Conservation (phyloP, 2,797 vertebrate species). For the Trachurus trachurus region DNA sequence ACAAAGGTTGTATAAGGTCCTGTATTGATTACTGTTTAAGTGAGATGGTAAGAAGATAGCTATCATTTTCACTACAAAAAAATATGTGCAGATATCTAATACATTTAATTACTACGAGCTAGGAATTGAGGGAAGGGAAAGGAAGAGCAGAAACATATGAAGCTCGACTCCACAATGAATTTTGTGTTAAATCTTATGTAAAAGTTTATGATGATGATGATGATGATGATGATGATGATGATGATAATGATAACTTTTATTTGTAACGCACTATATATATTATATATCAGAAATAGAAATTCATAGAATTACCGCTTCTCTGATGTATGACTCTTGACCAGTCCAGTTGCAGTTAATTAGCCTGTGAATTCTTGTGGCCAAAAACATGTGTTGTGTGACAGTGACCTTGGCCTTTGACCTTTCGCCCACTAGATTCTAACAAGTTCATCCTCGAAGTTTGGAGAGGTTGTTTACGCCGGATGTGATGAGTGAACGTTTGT, state of each 20-base stretch:
- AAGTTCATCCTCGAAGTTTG: background rate
- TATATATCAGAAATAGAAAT: no score
- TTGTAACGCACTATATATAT: no score
- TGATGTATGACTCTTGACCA: no score
- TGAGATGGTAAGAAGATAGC: constrained; percentile 1
- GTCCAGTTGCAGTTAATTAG: no score
- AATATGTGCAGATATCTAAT: background rate
- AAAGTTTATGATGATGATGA: no score
- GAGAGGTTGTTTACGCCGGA: background rate
- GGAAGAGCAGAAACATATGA: background rate
- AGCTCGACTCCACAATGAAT: no score
- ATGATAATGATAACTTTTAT: no score
- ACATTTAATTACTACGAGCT: background rate
- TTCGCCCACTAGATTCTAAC: background rate
- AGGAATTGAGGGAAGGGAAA: background rate
- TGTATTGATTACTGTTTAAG: constrained; percentile 1
- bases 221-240: no score
- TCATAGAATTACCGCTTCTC: no score
- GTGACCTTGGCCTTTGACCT: background rate
- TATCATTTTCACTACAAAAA: constrained; percentile 3
- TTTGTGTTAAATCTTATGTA: background rate
- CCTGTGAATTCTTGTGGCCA: no score
- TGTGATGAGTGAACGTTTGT: background rate
- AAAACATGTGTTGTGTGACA: background rate
- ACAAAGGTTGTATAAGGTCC: constrained; percentile 2